Base-by-base conservation (phyloP, 2,797 vertebrate genomes). In the Falco berigora region DNA sequence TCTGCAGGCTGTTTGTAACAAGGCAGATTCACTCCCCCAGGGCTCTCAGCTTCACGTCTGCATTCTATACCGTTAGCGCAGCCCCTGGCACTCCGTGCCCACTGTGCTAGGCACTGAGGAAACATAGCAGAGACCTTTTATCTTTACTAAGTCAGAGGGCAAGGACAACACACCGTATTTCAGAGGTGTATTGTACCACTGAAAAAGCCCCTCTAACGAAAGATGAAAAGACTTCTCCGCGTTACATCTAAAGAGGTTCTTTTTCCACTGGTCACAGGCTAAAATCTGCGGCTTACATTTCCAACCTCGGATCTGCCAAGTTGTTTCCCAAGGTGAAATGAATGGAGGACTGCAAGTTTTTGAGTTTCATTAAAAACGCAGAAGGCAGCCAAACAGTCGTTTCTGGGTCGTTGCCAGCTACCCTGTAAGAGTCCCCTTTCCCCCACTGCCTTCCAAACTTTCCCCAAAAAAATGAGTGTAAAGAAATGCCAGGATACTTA, bases 401-500 rank as follows among this genome's bases (percentile, higher is more conserved):
- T 73, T 73, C 59, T 79, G 56, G 64, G 63, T 61, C 66, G 63
- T 72, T 14, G 3, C 30, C 74, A 89, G 23, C 27, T 42, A 71
- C 27, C 19, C 22, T 62, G 18, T 19, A 86, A 83, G 14, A 90
- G 4, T 3, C 6, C 17, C 10, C 12, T 64, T 77, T 50, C 15
- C 27, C 25, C 8, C 10, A 44, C 1, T 5, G 11, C 36, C 56
- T 82, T 80, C 59, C 36, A 79, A 89, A 42, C 14, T 34, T 89
- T 69, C 63, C 38, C 13, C 13, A 5, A 40, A 55, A 46, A 74
- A 36, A n/a, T 16, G 3, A 68, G 3, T 4, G 42, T 53, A 36
- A 86, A 89, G 84, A 77, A 86, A 83, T 25, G 32, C 16, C 40
- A 55, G 36, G 42, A 47, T 81, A 61, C 98, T 98, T 94, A 99